Evolutionary conservation across 2,113 vertebrate species (phyloP).

Genomic region (Zosterops hypoxanthus): DNA sequence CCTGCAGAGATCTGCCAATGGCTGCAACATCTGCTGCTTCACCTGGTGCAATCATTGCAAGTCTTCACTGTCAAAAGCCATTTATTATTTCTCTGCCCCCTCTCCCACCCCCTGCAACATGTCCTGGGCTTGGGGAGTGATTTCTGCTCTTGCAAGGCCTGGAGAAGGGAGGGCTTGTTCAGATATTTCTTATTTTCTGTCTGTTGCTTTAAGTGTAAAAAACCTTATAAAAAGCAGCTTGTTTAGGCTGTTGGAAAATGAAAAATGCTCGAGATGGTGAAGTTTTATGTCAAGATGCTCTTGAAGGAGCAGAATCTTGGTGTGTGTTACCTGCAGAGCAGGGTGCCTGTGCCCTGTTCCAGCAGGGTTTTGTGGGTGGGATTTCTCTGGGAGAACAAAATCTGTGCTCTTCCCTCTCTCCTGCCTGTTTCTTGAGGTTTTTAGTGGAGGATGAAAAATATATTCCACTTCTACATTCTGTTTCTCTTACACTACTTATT

Average conservation of each 20-base stretch:
- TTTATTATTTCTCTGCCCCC: background rate
- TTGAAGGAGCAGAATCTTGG: background rate
- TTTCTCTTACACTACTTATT: background rate
- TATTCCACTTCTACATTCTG: accelerated
- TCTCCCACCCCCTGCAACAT: background rate
- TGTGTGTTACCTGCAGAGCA: background rate
- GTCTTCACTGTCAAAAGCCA: background rate
- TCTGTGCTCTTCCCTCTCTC: background rate
- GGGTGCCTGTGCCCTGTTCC: background rate
- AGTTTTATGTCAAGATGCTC: background rate
- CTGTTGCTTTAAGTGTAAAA: background rate
- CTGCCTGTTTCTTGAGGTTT: background rate
- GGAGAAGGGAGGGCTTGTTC: background rate
- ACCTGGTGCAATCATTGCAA: background rate
- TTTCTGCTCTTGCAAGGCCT: background rate
- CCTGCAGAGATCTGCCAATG: background rate
- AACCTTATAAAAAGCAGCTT: accelerated
- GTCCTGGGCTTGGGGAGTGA: background rate
- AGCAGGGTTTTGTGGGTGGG: background rate
- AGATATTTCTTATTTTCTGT: background rate
- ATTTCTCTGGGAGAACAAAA: background rate
- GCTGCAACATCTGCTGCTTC: background rate
- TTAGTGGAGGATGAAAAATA: background rate
- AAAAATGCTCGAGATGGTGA: accelerated
- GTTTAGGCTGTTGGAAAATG: background rate